Evolutionary conservation across 2,888 invertebrate genomes (phyloP), one percentile per base, ranked within the genome.

Genomic region (Entomobrya multifasciata): DNA sequence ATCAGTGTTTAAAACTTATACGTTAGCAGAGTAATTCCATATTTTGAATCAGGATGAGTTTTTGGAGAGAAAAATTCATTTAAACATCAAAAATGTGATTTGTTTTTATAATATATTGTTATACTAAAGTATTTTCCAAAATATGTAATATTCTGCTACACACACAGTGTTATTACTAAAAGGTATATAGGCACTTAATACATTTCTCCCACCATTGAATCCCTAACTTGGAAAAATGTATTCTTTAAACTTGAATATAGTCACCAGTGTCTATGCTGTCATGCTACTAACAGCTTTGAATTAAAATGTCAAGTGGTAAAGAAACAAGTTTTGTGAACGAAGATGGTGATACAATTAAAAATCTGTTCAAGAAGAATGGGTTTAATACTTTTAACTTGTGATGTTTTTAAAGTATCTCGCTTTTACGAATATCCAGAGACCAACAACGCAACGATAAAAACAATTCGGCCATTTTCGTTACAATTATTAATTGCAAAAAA

Each of bases 121-220:
- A 36, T 36, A 36, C 8, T 36, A 57, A 5, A 65, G 2, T 65
- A 30, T 57, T 20, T n/a, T 20, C 22, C 22, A 10, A 72, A 72
- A 44, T 36, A 36, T 36, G 36, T 36, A 36, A 36, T 36, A 36
- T 36, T 4, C 36, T 36, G 36, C 36, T 36, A 36, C 8, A 36
- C 8, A 36, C 36, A 36, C 6, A 25, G 47, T 47, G 22, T 11
- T 44, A 20, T 70, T 76, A 44, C n/a, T n/a, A n/a, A 6, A 36
- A 6, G 36, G 36, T 36, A 15, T 15, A 47, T 44, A 22, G 78
- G 44, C 44, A 13, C n/a, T 10, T 15, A 30, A 70, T 49, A 30
- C 8, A 36, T 36, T 27, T 79, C 55, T 65, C 86, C 86, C 86
- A 86, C 80, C 86, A 80, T 76, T 25, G 17, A 49, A 49, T 15